Percentiles rank a stretch among this genome's conserved stretches.
Conservation (phyloP, 2,888 invertebrate species). For the Pteria penguin region DNA sequence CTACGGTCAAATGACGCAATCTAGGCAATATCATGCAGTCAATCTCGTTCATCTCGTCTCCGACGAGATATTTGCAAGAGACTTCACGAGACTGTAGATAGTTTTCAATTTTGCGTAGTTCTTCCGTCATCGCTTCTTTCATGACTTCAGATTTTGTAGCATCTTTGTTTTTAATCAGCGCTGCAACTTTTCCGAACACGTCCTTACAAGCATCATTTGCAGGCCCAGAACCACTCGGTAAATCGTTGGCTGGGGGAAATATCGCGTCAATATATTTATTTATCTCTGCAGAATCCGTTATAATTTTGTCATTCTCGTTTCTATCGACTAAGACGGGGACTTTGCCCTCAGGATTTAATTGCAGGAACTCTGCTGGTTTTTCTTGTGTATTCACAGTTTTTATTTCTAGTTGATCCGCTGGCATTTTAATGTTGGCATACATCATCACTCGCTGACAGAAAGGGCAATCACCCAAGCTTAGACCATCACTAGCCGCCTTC, state of each 20-base stretch:
- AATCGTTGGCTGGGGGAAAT: slow-evolving; percentile 39
- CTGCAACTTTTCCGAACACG: slow-evolving; percentile 59
- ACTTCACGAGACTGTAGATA: slow-evolving; percentile 41
- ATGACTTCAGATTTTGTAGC: slow-evolving; percentile 32
- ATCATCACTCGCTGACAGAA: slow-evolving; percentile 59
- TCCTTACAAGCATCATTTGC: slow-evolving; percentile 48
- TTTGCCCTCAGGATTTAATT: slow-evolving; percentile 56
- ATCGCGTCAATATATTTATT: slow-evolving; percentile 49
- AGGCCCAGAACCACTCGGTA: slow-evolving; percentile 44
- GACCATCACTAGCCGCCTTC: slow-evolving; percentile 60
- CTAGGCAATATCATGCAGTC: slow-evolving; percentile 63
- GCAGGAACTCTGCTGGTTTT: slow-evolving; percentile 56
- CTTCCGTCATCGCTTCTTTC: slow-evolving; percentile 47
- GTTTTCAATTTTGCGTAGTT: slow-evolving; percentile 52
- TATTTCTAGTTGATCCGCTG: slow-evolving; percentile 40
- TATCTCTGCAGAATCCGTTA: slow-evolving; percentile 61
- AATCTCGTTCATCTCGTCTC: slow-evolving; percentile 51
- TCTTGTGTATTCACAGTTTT: slow-evolving; percentile 50
- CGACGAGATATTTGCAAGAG: slow-evolving; percentile 43
- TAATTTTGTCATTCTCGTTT: slow-evolving; percentile 41
- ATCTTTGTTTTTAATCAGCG: slow-evolving; percentile 61
- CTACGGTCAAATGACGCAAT: slow-evolving; percentile 58
- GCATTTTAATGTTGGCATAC: slow-evolving; percentile 52
- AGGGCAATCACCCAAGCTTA: slow-evolving; percentile 63
- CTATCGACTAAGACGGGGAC: slow-evolving; percentile 62